Percentiles rank a stretch among this genome's conserved stretches.
These are phyloP conservation scores for Sussaba pulchella DNA, from an alignment of 2,888 invertebrate genomes.

Conservation along the genomic window DNA sequence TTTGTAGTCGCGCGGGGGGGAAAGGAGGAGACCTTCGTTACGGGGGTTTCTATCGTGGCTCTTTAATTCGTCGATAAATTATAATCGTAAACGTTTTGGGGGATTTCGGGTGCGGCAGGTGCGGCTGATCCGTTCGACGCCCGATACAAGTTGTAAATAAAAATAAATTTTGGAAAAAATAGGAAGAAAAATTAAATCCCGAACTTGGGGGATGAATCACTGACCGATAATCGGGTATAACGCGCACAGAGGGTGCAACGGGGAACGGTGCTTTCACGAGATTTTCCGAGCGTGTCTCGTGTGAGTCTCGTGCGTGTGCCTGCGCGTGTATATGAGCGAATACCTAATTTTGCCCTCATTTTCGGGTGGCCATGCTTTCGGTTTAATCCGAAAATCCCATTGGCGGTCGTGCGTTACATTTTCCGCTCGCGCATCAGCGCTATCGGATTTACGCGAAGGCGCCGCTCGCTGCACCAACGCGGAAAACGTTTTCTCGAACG, in stretches of 20 bases:
- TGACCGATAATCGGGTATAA: slow-evolving; percentile 64
- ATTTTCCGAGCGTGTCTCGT: slow-evolving; percentile 19
- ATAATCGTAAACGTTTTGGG: slow-evolving; percentile 69
- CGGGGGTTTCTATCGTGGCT: slow-evolving; percentile 45
- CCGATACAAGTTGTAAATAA: slow-evolving; percentile 73
- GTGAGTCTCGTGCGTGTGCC: no score
- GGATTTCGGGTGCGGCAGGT: slow-evolving; percentile 72
- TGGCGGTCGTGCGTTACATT: slow-evolving; percentile 62
- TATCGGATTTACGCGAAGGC: slow-evolving; percentile 22
- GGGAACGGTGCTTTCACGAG: slow-evolving; percentile 32
- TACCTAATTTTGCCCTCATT: slow-evolving; percentile 64
- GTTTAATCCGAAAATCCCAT: slow-evolving; percentile 68
- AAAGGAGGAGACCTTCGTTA: slow-evolving; percentile 47
- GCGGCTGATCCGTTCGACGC: slow-evolving; percentile 73
- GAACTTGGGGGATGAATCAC: slow-evolving; percentile 71
- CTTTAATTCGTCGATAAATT: slow-evolving; percentile 77
- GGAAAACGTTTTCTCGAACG: slow-evolving; percentile 57
- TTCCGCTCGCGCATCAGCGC: slow-evolving; percentile 55
- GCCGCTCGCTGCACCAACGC: not conserved
- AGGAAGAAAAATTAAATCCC: slow-evolving; percentile 63
- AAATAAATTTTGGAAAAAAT: slow-evolving; percentile 54
- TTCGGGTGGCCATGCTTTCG: slow-evolving; percentile 60
- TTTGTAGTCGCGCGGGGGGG: slow-evolving; percentile 24
- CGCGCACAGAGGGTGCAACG: slow-evolving; percentile 51
- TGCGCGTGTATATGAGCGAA: slow-evolving; percentile 30